phyloP scores from a whole-genome alignment of 2,113 vertebrate genomes.

The Rhinolophus sinicus region DNA sequence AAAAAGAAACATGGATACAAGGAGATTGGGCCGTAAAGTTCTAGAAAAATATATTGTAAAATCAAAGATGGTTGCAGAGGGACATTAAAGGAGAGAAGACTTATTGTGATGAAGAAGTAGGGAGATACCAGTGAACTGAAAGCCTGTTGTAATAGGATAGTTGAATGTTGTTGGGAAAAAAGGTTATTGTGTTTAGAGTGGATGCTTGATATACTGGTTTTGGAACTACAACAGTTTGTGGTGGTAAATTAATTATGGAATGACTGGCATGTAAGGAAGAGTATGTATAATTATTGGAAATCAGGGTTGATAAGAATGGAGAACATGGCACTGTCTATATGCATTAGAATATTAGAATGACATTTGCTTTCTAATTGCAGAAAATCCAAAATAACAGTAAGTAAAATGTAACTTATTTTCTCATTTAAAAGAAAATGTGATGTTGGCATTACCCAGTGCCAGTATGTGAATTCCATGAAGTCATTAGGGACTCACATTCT shows the following conservation, averaged over 20 bases:
- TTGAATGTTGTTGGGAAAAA: not conserved
- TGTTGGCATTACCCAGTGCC: not conserved
- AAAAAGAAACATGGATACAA: not conserved
- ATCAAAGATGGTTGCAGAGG: not conserved
- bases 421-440: not conserved
- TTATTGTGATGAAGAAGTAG: not conserved
- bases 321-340: not conserved
- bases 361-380: not conserved
- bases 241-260: not conserved
- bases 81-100: not conserved
- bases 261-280: not conserved
- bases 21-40: not conserved
- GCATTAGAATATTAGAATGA: constrained; percentile 4
- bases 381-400: constrained; percentile 17
- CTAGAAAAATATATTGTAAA: constrained; percentile 14
- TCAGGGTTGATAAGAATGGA: not conserved
- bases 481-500: not conserved
- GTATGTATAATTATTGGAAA: not conserved
- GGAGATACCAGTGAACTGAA: not conserved
- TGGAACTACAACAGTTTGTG: not conserved
- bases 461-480: not conserved
- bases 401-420: not conserved
- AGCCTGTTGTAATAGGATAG: not conserved
- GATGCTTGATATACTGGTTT: not conserved
- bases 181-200: not conserved